These are phyloP conservation scores for Takifugu bimaculatus DNA, from an alignment of 2,113 vertebrate genomes.

Conservation along the genomic window DNA sequence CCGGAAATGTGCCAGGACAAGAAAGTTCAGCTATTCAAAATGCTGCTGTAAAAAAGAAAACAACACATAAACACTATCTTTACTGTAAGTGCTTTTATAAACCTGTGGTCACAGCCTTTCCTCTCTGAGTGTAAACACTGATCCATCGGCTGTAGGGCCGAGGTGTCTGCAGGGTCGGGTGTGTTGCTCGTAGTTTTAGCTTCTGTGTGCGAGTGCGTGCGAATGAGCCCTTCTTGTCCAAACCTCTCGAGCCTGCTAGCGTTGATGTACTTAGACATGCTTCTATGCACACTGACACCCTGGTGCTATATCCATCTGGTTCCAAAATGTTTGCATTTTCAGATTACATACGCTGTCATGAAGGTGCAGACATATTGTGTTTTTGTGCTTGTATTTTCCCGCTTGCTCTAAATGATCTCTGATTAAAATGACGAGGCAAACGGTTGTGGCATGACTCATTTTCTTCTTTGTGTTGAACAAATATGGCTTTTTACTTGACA, in stretches of 20 bases:
- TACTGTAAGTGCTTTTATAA: background rate
- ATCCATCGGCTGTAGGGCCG: conserved; percentile 1
- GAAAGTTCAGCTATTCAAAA: conserved; percentile 30
- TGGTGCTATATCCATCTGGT: conserved; percentile 82
- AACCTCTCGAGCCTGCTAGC: conserved; percentile 81
- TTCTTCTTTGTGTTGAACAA: background rate
- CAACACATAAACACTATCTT: conserved; percentile 21
- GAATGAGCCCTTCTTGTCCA: conserved; percentile 24
- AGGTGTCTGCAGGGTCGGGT: conserved; percentile 19
- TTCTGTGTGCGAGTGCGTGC: conserved; percentile 17
- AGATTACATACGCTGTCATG: conserved; percentile 64
- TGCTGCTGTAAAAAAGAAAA: conserved; percentile 46
- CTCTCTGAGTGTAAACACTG: conserved; percentile 27
- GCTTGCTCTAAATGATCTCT: conserved; percentile 84
- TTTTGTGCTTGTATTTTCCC: conserved; percentile 86
- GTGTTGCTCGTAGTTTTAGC: conserved; percentile 37
- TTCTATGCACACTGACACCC: conserved; percentile 74
- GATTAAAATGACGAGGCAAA: conserved; percentile 77
- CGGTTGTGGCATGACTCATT: conserved; percentile 20
- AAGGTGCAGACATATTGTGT: conserved; percentile 80
- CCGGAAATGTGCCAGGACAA: conserved; percentile 54
- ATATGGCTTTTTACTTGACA: background rate
- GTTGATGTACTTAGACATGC: conserved; percentile 74
- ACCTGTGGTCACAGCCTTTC: conserved; percentile 16
- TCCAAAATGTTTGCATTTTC: conserved; percentile 52